Evolutionary conservation across 2,797 vertebrate genomes (phyloP), one percentile per base, ranked within the genome.

Genomic region (Sparus aurata): DNA sequence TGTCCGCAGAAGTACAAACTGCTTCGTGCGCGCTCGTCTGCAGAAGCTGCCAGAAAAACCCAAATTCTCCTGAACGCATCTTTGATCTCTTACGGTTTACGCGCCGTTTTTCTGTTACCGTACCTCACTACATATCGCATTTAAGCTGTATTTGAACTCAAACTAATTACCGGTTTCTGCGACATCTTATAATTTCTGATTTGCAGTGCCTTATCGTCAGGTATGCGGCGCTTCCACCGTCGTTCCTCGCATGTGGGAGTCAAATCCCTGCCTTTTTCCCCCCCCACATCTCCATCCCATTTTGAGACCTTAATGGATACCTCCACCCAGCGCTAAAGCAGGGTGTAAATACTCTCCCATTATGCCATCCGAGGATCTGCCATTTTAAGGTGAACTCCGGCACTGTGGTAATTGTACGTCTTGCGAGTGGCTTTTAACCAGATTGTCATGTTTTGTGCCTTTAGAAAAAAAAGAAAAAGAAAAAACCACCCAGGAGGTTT

Each of bases 301-400:
- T 57, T 41, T 80, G 60, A 87, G 53, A 68, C 72, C 38, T 73
- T 85, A 85, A 87, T 87, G 10, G 74, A 68, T 66, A 84, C 77
- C 17, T 81, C 75, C 58, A 62, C 18, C 18, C 7, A 12, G 41
- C 45, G 67, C 38, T 7, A 66, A 58, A 60, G 72, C 20, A 47
- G n/a, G 1, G 46, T 3, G 18, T 59, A 85, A 73, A 86, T 73
- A 83, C 55, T 55, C 75, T 49, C 55, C 69, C 65, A 79, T 71
- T 25, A 75, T 63, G 25, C 53, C 47, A 0, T 79, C 69, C 17
- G 47, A 43, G 22, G 20, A 55, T 34, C 27, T 20, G 49, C 49
- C 23, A 43, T 79, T 70, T 75, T 16, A 27, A 77, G 62, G 69
- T 75, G 55, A 75, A 86, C 79, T 88, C 61, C 71, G 58, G 12